phyloP scores from a whole-genome alignment of 2,888 invertebrate species.

The Rhopalosiphum nymphaeae region DNA sequence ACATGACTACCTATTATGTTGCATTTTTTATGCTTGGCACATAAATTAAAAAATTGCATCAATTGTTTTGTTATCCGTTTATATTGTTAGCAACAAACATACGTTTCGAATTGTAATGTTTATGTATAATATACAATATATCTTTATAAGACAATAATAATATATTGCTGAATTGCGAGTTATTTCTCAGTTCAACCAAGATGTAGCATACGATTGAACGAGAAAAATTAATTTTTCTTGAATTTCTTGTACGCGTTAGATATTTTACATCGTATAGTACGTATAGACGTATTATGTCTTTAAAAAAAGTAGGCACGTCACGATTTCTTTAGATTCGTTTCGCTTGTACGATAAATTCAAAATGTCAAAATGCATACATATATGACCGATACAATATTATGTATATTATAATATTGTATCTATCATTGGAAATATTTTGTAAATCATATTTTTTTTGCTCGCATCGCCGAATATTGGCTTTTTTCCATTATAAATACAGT shows the following conservation, averaged over 20 bases:
- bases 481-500: background rate
- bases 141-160: background rate
- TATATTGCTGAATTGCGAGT: background rate
- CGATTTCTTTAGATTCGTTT: constrained; percentile 30
- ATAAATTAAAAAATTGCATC: constrained; percentile 20
- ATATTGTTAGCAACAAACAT: background rate
- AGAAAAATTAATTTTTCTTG: constrained; percentile 30
- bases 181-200: background rate
- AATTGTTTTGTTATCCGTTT: constrained; percentile 20
- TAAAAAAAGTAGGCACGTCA: constrained; percentile 29
- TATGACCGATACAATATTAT: background rate
- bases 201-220: constrained; percentile 2
- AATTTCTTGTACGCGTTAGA: background rate
- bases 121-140: background rate
- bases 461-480: constrained; percentile 6
- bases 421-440: constrained; percentile 40
- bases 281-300: background rate
- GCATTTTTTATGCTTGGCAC: constrained; percentile 30
- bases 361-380: constrained; percentile 42
- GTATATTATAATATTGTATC: background rate
- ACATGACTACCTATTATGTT: background rate
- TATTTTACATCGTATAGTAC: background rate
- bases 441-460: constrained; percentile 34
- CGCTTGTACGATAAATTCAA: constrained; percentile 46
- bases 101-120: background rate